Percentiles rank a stretch among this genome's conserved stretches.
Conservation (phyloP, 2,113 vertebrate species). For the Arvicanthis niloticus region DNA sequence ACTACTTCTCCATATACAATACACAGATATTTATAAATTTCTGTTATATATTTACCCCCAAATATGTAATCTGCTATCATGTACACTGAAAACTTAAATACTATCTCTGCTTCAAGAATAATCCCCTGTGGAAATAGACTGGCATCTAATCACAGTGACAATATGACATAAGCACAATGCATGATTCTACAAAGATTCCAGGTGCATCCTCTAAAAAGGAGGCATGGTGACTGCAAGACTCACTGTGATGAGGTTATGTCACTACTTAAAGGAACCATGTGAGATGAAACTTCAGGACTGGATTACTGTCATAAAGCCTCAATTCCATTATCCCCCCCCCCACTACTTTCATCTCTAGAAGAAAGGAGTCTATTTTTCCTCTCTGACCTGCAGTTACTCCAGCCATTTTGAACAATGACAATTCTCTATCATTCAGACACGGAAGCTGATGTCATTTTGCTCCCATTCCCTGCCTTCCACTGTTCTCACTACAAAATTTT, state of each 20-base stretch:
- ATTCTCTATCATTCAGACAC: not conserved
- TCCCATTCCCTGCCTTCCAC: not conserved
- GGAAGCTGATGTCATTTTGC: not conserved
- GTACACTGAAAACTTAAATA: not conserved
- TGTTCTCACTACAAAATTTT: not conserved
- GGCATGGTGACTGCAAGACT: not conserved
- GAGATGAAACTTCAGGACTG: not conserved
- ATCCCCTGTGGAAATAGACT: not conserved
- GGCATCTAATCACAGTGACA: not conserved
- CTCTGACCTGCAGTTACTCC: not conserved
- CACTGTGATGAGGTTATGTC: not conserved
- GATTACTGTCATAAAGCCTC: not conserved
- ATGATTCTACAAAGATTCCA: not conserved
- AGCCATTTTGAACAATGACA: not conserved
- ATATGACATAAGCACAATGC: not conserved
- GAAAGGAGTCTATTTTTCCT: not conserved
- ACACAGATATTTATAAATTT: not conserved
- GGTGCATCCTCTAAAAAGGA: not conserved
- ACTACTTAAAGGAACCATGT: not conserved
- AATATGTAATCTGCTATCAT: not conserved
- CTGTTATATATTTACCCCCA: not conserved
- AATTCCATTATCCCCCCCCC: not conserved
- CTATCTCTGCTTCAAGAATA: not conserved
- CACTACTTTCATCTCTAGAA: not conserved
- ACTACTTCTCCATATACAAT: conserved; percentile 38